Conservation (phyloP, 2,797 vertebrate genomes). For the Falco concolor region DNA sequence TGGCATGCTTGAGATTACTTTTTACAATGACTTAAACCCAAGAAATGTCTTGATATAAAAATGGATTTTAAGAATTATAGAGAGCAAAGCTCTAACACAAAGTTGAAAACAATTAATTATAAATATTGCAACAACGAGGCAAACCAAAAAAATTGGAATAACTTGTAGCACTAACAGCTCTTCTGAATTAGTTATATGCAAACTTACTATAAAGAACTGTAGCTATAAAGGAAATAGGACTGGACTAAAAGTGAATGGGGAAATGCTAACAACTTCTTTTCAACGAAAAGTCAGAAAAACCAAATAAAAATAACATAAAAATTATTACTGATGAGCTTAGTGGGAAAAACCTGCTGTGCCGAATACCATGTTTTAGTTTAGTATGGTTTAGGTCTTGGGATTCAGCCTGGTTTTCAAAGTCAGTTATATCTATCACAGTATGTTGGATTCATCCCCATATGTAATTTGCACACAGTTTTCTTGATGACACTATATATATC, state of each 20-base stretch:
- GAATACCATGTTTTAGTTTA: background rate
- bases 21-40: background rate
- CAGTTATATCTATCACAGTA: background rate
- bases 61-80: background rate
- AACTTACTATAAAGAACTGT: background rate
- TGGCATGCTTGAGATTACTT: background rate
- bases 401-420: background rate
- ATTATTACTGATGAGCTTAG: background rate
- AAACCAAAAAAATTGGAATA: background rate
- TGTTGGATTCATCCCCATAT: background rate
- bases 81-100: background rate
- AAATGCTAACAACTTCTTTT: background rate
- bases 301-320: background rate
- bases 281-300: background rate
- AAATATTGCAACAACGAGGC: background rate
- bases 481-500: background rate
- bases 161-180: background rate
- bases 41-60: background rate
- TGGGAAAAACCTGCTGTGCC: background rate
- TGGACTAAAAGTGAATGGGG: background rate
- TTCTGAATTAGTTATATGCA: background rate
- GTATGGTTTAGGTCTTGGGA: background rate
- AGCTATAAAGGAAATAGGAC: background rate
- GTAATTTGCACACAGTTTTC: background rate
- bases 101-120: background rate